Evolutionary conservation across 1,140 invertebrate genomes (phyloP).

Genomic region (Apis laboriosa): DNA sequence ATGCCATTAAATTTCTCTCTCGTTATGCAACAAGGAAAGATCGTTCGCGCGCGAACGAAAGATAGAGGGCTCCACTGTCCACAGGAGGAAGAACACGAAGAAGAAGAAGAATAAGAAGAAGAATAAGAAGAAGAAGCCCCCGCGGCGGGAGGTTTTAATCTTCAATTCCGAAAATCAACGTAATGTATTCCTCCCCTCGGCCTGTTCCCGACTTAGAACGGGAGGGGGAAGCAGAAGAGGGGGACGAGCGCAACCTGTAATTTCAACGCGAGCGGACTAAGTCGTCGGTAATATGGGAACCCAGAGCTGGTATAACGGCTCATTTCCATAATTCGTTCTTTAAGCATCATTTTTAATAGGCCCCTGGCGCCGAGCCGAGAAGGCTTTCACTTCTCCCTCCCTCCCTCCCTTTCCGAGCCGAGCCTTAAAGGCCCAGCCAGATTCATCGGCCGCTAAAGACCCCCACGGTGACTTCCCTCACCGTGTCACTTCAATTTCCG

Average conservation of each 20-base stretch:
- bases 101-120: conserved; percentile 27
- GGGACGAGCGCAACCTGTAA: conserved; percentile 72
- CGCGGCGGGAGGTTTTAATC: conserved; percentile 64
- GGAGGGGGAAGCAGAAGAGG: conserved; percentile 22
- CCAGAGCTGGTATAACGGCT: conserved; percentile 71
- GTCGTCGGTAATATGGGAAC: conserved; percentile 77
- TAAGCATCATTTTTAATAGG: conserved; percentile 80
- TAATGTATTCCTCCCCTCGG: conserved; percentile 73
- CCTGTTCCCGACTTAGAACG: conserved; percentile 56
- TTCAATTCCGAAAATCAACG: conserved; percentile 75
- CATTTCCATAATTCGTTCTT: conserved; percentile 81
- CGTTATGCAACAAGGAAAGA: neutral
- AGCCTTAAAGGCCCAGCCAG: conserved; percentile 44
- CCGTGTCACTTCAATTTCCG: conserved; percentile 56
- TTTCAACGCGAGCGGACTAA: conserved; percentile 76
- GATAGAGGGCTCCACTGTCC: neutral
- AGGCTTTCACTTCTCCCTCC: conserved; percentile 8
- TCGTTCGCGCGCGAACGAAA: neutral
- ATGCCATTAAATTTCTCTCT: no score
- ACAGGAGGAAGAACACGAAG: conserved; percentile 33
- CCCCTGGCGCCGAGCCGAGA: conserved; percentile 73
- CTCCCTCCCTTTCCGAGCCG: neutral
- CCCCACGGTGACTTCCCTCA: conserved; percentile 56
- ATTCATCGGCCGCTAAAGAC: conserved; percentile 50
- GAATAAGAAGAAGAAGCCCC: conserved; percentile 6